Conservation (phyloP, 2,888 invertebrate species). For the Altica lythri region DNA sequence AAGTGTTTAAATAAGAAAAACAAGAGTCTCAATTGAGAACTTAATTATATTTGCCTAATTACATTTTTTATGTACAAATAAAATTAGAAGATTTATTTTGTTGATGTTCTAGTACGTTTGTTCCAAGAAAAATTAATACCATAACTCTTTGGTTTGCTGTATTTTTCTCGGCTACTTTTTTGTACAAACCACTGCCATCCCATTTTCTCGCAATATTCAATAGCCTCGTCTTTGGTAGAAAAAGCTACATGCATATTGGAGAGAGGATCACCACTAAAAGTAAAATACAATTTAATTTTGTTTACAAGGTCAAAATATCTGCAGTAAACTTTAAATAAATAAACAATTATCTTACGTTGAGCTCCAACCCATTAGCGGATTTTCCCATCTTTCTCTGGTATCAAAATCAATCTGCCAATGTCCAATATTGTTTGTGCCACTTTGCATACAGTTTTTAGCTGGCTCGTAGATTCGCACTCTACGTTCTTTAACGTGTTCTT, state of each 20-base stretch:
- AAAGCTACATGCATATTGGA: conserved; percentile 90
- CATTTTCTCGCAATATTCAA: conserved; percentile 90
- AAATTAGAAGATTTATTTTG: conserved; percentile 69
- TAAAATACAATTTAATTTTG: conserved; percentile 23
- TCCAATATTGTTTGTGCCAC: conserved; percentile 87
- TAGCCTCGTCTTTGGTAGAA: conserved; percentile 80
- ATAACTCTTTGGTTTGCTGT: conserved; percentile 85
- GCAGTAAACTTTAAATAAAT: background rate
- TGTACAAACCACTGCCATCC: conserved; percentile 92
- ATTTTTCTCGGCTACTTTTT: conserved; percentile 70
- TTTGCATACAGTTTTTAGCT: conserved; percentile 95
- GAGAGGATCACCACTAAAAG: conserved; percentile 86
- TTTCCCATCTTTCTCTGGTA: conserved; percentile 96
- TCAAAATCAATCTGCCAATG: conserved; percentile 97
- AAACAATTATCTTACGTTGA: conserved; percentile 74
- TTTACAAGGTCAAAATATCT: too few species aligned
- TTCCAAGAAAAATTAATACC: conserved; percentile 97
- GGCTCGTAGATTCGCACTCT: conserved; percentile 89
- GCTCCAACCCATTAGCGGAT: conserved; percentile 97
- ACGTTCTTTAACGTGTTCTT: conserved; percentile 83
- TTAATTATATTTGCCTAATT: too few species aligned
- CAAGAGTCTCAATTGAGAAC: too few species aligned
- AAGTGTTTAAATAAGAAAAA: too few species aligned
- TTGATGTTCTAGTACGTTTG: conserved; percentile 90
- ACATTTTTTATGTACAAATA: conserved; percentile 3